Base-by-base conservation (phyloP, 2,113 vertebrate genomes). In the Hystrix brachyura region DNA sequence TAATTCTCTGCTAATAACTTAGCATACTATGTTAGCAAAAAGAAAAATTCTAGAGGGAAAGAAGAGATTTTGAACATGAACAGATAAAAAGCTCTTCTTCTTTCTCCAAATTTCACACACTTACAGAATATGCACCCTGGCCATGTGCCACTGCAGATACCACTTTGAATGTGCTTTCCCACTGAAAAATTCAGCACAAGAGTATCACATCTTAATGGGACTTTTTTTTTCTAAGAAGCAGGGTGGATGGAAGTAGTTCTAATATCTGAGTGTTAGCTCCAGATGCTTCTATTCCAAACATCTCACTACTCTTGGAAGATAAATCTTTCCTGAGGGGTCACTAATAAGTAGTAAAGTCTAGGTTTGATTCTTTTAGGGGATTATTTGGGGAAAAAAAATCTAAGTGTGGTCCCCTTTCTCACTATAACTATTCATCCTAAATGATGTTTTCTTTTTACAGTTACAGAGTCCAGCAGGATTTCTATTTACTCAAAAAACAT, bases 141-240 rank as follows among this genome's bases (percentile, higher is more conserved):
- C 51, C 55, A 67, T 29, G 32, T 90, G 87, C 19, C 59, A 82
- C 15, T 43, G 69, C 67, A 82, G 62, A 94, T 69, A 94, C 55
- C 88, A 89, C 59, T 96, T 74, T 79, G 69, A 96, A 74, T 92
- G 93, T 95, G 90, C 92, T 96, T 97, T 96, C 95, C 80, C 96
- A 96, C 96, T 97, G 97, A 97, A 98, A 98, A 96, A 96, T 97
- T 96, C 97, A 98, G 95, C 91, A 95, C 43, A 81, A 96, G 38
- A 85, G n/a, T 78, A 81, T 86, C 88, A 92, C 59, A 96, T 87
- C 83, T 90, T 92, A 83, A 92, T 71, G 85, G 46, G 46, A 38
- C 43, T 85, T 87, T 88, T 90, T 43, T 85, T 87, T 67, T 15
- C 38, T 12, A 71, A 55, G 25, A 91, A 62, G 79, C 21, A 92